A percentile compares a stretch with the other conserved stretches of the same genome.
Conservation (phyloP, 2,888 invertebrate genomes). For the Rotaria socialis region DNA sequence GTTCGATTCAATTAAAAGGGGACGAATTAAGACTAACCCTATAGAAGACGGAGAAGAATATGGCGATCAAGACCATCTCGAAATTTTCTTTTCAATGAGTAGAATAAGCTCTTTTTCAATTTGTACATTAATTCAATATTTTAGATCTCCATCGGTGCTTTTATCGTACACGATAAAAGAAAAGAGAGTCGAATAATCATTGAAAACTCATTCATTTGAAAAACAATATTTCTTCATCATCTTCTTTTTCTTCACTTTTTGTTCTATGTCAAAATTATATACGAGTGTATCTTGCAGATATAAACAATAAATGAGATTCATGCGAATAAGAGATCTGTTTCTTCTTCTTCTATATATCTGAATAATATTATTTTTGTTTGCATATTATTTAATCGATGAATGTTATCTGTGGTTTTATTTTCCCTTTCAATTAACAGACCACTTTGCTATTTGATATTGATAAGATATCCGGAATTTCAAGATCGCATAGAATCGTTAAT, state of each 20-base stretch:
- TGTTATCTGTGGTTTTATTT: neutral
- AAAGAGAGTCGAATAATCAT: no score
- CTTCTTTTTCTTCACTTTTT: no score
- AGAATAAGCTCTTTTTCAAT: neutral
- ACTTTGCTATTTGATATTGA: neutral
- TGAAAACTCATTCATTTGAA: no score
- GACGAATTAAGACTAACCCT: no score
- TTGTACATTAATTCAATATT: neutral
- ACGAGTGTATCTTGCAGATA: no score
- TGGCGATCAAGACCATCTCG: neutral
- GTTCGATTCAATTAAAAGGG: no score
- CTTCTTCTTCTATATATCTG: neutral
- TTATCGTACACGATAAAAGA: no score
- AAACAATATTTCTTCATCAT: no score
- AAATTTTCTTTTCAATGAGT: neutral
- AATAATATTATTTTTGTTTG: neutral
- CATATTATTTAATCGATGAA: neutral
- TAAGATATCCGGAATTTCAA: neutral
- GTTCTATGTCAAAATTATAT: no score
- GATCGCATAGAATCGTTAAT: neutral
- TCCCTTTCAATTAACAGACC: neutral
- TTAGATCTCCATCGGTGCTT: no score
- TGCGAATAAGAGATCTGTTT: neutral
- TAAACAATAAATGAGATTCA: no score
- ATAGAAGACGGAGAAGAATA: neutral